These are phyloP conservation scores for Meiosimyza decipiens DNA, from an alignment of 2,888 invertebrate species.

Conservation along the genomic window DNA sequence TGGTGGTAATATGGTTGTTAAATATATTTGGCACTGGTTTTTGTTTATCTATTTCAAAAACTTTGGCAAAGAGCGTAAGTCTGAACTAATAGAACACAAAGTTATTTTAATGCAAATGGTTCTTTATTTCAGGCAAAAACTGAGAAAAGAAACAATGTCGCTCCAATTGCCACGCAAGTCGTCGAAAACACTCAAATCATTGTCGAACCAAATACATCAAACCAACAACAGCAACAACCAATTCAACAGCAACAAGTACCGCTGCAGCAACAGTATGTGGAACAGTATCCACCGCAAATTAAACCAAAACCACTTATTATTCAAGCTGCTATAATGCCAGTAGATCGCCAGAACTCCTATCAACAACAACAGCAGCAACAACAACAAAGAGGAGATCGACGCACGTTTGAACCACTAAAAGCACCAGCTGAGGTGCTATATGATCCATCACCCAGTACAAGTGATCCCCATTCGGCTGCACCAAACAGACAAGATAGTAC, in stretches of 20 bases:
- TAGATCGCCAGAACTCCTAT: slow-evolving; percentile 50
- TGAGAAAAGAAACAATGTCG: not conserved
- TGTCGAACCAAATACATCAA: not conserved
- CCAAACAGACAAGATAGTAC: slow-evolving; percentile 10
- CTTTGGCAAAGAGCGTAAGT: slow-evolving; percentile 53
- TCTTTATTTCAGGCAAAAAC: not conserved
- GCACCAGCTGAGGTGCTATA: slow-evolving; percentile 5
- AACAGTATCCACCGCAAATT: slow-evolving; percentile 48
- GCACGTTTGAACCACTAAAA: slow-evolving; percentile 40
- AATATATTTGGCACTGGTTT: slow-evolving; percentile 66
- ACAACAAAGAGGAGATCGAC: slow-evolving; percentile 29
- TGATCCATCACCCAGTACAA: slow-evolving; percentile 8
- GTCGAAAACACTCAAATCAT: not conserved
- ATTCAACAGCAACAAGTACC: slow-evolving; percentile 4
- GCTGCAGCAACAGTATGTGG: not conserved
- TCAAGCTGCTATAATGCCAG: slow-evolving; percentile 40
- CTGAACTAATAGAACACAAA: not conserved
- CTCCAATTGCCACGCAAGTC: not conserved
- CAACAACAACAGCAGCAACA: slow-evolving; percentile 30
- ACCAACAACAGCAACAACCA: slow-evolving; percentile 34
- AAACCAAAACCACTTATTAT: slow-evolving; percentile 50
- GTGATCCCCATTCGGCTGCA: not conserved
- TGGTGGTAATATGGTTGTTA: slow-evolving; percentile 68
- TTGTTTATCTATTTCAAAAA: slow-evolving; percentile 57
- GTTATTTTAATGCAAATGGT: not conserved